Conservation (phyloP, 1,140 invertebrate species). For the Drosophila serrata region DNA sequence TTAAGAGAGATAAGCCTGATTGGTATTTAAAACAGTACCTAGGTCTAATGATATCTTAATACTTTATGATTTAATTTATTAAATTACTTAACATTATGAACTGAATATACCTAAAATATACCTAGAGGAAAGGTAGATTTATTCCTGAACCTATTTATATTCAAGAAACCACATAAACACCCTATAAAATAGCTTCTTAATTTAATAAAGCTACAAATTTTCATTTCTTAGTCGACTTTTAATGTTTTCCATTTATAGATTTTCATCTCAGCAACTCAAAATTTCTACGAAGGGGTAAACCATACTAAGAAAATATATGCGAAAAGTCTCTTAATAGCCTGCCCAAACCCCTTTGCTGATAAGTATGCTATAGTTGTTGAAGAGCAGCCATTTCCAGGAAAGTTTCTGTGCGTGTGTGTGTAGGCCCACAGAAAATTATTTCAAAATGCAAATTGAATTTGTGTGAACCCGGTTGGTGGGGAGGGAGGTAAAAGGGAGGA, state of each 20-base stretch:
- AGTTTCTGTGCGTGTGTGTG: background rate
- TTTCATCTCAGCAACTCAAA: too few relatives aligned
- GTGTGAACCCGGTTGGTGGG: slow-evolving; percentile 5
- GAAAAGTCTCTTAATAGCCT: background rate
- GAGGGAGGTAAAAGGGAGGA: background rate
- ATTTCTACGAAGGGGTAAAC: background rate
- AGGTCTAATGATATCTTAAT: background rate
- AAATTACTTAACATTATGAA: too few relatives aligned
- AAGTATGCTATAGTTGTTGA: slow-evolving; percentile 41
- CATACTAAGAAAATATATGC: background rate
- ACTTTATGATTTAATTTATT: background rate
- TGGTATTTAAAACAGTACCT: too few relatives aligned
- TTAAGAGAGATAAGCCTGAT: too few relatives aligned
- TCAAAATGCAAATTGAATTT: slow-evolving; percentile 77
- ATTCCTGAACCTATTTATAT: background rate
- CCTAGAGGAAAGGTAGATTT: too few relatives aligned
- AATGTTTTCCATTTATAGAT: background rate
- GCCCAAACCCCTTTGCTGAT: slow-evolving; percentile 2
- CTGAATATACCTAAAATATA: too few relatives aligned
- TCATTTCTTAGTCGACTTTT: background rate
- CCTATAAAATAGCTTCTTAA: too few relatives aligned
- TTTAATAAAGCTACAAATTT: background rate
- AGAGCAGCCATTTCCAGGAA: slow-evolving; percentile 50
- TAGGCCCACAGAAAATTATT: slow-evolving; percentile 29
- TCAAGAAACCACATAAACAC: background rate